phyloP scores from a whole-genome alignment of 2,888 invertebrate species.

The Acrobasis repandana region DNA sequence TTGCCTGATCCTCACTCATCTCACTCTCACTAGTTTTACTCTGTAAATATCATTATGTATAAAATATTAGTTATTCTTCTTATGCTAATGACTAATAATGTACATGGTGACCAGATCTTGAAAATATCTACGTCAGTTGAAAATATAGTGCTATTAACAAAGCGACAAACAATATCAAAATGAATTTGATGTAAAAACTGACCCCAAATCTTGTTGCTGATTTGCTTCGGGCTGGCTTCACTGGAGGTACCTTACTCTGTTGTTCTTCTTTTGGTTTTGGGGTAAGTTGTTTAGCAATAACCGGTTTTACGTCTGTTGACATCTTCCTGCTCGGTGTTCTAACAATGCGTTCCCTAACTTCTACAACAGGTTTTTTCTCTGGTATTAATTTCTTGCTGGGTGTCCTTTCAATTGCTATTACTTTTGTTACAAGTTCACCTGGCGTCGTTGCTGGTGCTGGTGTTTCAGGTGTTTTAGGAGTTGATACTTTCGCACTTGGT shows the following conservation, averaged over 20 bases:
- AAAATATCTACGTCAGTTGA: conserved; percentile 51
- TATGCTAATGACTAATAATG: conserved; percentile 48
- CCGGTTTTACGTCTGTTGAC: conserved; percentile 57
- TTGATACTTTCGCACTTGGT: conserved; percentile 39
- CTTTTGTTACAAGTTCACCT: conserved; percentile 72
- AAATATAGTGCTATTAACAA: conserved; percentile 73
- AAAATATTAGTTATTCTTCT: conserved; percentile 62
- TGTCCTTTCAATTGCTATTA: conserved; percentile 72
- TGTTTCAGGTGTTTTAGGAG: conserved; percentile 49
- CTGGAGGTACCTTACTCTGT: conserved; percentile 64
- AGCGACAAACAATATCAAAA: conserved; percentile 65
- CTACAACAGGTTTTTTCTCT: conserved; percentile 68
- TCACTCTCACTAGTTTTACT: conserved; percentile 83
- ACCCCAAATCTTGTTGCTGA: conserved; percentile 78
- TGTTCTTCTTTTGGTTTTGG: conserved; percentile 56
- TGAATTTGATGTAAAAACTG: conserved; percentile 72
- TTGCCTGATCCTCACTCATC: conserved; percentile 78
- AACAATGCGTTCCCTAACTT: conserved; percentile 70
- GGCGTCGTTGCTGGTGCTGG: conserved; percentile 41
- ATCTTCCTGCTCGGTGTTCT: conserved; percentile 73
- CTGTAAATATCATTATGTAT: conserved; percentile 74
- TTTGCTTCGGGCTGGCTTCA: conserved; percentile 78
- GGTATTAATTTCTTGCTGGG: conserved; percentile 66
- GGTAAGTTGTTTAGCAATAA: conserved; percentile 47
- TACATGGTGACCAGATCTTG: conserved; percentile 46